Evolutionary conservation across 1,140 invertebrate genomes (phyloP).

Genomic region (Whitmania pigra): DNA sequence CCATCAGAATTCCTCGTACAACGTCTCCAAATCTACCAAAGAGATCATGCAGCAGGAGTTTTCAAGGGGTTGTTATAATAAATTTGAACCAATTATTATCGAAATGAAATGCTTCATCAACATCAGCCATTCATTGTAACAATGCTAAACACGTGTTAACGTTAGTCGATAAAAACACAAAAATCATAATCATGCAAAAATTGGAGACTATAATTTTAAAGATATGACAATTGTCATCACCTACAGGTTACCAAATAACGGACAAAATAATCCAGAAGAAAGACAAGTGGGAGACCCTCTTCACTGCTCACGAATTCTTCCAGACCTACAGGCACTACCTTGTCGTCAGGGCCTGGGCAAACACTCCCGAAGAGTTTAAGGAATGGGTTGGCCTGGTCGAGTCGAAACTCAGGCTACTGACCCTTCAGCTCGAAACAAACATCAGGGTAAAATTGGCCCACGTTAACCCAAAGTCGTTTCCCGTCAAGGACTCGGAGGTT

Average conservation of each 20-base stretch:
- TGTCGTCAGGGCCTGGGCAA: neutral
- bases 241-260: slow-evolving; percentile 40
- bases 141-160: too few species aligned
- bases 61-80: slow-evolving; percentile 43
- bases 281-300: slow-evolving; percentile 74
- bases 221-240: too few species aligned
- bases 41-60: slow-evolving; percentile 90
- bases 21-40: slow-evolving; percentile 83
- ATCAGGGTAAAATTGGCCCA: slow-evolving; percentile 77
- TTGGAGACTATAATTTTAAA: too few species aligned
- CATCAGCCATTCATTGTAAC: too few species aligned
- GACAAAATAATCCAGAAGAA: slow-evolving; percentile 75
- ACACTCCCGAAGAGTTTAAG: neutral
- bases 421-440: slow-evolving; percentile 82
- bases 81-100: too few species aligned
- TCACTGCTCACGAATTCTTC: slow-evolving; percentile 89
- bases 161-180: too few species aligned
- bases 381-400: slow-evolving; percentile 66
- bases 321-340: slow-evolving; percentile 58
- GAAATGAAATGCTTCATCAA: too few species aligned
- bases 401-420: slow-evolving; percentile 83
- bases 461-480: slow-evolving; percentile 78
- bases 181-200: too few species aligned
- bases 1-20: slow-evolving; percentile 98
- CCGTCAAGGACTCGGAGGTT: slow-evolving; percentile 31